These are phyloP conservation scores for Alviniconcha strummeri DNA, from an alignment of 2,888 invertebrate genomes.

Conservation along the genomic window DNA sequence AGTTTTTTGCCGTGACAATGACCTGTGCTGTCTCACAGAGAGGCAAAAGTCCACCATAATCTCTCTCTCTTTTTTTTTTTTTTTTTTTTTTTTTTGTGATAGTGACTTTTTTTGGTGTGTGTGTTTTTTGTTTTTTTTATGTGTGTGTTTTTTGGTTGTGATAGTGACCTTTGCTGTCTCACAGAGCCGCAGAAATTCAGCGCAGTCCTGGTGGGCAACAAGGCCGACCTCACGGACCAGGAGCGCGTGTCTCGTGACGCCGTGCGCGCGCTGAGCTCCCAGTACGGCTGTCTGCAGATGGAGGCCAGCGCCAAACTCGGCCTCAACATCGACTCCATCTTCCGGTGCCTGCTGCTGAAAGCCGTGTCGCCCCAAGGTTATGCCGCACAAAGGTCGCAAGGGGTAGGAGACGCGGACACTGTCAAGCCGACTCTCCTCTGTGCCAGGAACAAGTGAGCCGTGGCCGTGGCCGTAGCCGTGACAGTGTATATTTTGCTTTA, in stretches of 20 bases:
- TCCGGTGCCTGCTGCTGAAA: constrained; percentile 24
- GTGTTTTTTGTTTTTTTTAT: too few relatives aligned
- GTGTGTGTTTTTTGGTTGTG: too few relatives aligned
- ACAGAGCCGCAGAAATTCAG: not conserved
- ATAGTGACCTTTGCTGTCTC: too few relatives aligned
- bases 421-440: constrained; percentile 4
- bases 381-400: not conserved
- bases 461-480: too few relatives aligned
- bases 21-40: too few relatives aligned
- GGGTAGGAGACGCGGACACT: not conserved
- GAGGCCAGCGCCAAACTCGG: constrained; percentile 18
- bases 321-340: constrained; percentile 18
- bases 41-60: too few relatives aligned
- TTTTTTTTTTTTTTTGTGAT: too few relatives aligned
- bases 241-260: not conserved
- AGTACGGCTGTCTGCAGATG: constrained; percentile 18
- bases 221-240: not conserved
- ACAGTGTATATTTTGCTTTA: too few relatives aligned
- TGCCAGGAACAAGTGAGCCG: not conserved
- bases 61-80: too few relatives aligned
- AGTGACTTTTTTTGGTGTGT: too few relatives aligned
- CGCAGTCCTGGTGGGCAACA: constrained; percentile 23
- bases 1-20: too few relatives aligned
- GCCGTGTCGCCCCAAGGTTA: constrained; percentile 10
- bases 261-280: constrained; percentile 10